Percentiles rank a stretch among this genome's conserved stretches.
Evolutionary conservation across 2,888 invertebrate species (phyloP).

Genomic region (Lypha dubia): DNA sequence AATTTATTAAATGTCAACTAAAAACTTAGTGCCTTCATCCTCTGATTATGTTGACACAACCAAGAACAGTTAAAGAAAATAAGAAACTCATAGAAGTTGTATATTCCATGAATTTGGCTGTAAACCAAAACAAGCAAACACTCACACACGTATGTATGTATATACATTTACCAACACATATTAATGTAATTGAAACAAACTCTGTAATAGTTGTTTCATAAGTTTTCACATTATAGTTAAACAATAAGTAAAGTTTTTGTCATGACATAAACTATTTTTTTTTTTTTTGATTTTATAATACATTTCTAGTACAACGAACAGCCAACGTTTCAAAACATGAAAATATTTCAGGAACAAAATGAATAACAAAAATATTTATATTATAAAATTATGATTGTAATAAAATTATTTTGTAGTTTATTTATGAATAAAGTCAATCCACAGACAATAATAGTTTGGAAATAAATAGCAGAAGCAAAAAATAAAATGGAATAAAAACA

Average conservation of each 20-base stretch:
- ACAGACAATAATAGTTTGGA: constrained; percentile 64
- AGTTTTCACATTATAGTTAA: constrained; percentile 69
- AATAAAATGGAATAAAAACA: constrained; percentile 28
- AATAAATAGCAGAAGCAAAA: constrained; percentile 26
- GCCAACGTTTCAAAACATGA: constrained; percentile 36
- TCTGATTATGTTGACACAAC: constrained; percentile 45
- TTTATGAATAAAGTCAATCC: constrained; percentile 62
- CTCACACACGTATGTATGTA: background rate
- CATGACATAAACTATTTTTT: constrained; percentile 64
- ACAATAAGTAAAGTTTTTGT: constrained; percentile 59
- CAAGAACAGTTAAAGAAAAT: constrained; percentile 29
- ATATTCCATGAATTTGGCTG: constrained; percentile 70
- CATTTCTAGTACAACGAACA: constrained; percentile 34
- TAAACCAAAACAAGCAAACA: constrained; percentile 53
- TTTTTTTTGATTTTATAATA: constrained; percentile 25
- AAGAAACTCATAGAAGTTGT: constrained; percentile 21
- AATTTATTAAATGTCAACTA: constrained; percentile 66
- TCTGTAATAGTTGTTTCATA: constrained; percentile 62
- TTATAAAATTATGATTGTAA: constrained; percentile 74
- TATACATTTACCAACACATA: constrained; percentile 1
- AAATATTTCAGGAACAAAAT: constrained; percentile 1
- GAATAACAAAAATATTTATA: constrained; percentile 67
- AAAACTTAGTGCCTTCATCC: constrained; percentile 62
- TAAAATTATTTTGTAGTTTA: constrained; percentile 73
- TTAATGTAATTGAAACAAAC: constrained; percentile 38